Evolutionary conservation across 30 jellyfish, hydroid and myxozoan genomes (phyloP).

Genomic region (Catostylus mosaicus): DNA sequence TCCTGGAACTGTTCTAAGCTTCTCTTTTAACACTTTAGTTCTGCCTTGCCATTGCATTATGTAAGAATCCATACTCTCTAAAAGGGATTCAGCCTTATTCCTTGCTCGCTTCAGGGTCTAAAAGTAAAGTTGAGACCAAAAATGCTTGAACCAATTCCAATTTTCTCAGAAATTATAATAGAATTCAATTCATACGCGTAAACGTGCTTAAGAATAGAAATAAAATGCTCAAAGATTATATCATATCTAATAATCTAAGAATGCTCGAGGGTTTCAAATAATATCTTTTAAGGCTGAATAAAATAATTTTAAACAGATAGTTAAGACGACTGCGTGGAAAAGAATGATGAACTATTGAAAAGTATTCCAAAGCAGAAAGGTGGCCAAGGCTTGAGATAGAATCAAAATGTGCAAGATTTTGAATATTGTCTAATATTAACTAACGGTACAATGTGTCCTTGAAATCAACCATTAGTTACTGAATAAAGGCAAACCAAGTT

Average conservation of each 20-base stretch:
- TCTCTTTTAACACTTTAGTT: conserved; percentile 1
- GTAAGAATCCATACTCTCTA: conserved; percentile 46
- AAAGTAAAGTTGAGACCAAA: not conserved
- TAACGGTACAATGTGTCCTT: too few relatives aligned
- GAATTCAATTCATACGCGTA: not conserved
- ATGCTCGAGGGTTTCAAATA: not conserved
- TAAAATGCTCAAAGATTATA: too few relatives aligned
- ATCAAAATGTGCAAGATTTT: too few relatives aligned
- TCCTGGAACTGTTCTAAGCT: conserved; percentile 59
- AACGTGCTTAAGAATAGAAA: not conserved
- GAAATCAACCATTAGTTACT: too few relatives aligned
- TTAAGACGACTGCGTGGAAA: too few relatives aligned
- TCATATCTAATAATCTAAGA: not conserved
- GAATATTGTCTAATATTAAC: too few relatives aligned
- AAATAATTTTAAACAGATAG: too few relatives aligned
- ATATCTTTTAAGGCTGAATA: not conserved
- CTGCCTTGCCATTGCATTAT: conserved; percentile 54
- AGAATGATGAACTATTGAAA: too few relatives aligned
- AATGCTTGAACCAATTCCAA: not conserved
- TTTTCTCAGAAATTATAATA: not conserved
- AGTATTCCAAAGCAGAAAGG: too few relatives aligned
- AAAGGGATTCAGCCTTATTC: conserved; percentile 43
- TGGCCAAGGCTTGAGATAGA: too few relatives aligned
- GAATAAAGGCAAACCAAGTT: too few relatives aligned
- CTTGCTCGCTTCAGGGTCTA: conserved; percentile 48